Evolutionary conservation across 2,113 vertebrate genomes (phyloP), one percentile per base, ranked within the genome.

Genomic region (Chionodraco myersi): DNA sequence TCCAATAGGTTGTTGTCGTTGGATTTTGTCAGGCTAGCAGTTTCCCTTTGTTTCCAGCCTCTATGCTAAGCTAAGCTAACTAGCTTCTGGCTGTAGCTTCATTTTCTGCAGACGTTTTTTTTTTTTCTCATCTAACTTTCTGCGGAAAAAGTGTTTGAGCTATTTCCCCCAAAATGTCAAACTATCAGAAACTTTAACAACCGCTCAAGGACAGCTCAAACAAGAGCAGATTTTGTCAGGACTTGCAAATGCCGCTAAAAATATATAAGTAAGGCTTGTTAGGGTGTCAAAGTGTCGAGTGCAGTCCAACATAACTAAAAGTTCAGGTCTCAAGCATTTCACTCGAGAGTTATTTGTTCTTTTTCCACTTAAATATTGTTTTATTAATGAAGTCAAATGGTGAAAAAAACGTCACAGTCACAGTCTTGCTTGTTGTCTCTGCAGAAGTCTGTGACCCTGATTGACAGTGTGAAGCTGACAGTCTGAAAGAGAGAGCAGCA

Each of bases 401-500:
- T 65, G 72, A 75, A 89, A 80, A 72, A 89, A 80, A 47, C n/a
- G n/a, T n/a, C n/a, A 21, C 81, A n/a, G 83, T 77, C 76, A 80
- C 54, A 81, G 70, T 23, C 30, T 4, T 30, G 30, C 30, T 30
- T 41, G 36, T 41, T 41, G 36, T 41, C 73, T 52, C 41, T 56
- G 44, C 62, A 60, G 48, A 30, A 72, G 79, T 56, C 47, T 11
- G 47, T 14, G 77, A 75, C 80, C 80, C 61, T 81, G 88, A 90
- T 64, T 88, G 90, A 86, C 82, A 75, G 84, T 3, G 51, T 58
- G 84, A 83, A 63, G 74, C 82, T 74, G 59, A 79, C 64, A 63
- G 53, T 75, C 48, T 47, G 15, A 64, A 84, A 78, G 56, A 58
- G 44, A 16, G 60, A 76, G 64, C 56, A 21, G 77, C 51, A 52